Conservation (phyloP, 2,113 vertebrate genomes). For the Furnarius figulus region DNA sequence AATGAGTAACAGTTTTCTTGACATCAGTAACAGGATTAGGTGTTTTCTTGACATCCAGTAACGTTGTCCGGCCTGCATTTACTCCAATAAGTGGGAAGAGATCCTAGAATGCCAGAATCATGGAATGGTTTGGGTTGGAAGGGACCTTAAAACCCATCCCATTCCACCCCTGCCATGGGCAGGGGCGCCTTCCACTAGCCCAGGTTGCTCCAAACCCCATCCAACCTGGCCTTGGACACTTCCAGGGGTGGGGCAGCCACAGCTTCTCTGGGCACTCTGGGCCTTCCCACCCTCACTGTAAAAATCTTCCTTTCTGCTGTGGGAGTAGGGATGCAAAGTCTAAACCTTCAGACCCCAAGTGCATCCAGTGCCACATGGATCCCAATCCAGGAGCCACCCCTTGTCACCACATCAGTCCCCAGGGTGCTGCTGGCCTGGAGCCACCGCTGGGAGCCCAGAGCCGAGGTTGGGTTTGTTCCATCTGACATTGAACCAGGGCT, state of each 20-base stretch:
- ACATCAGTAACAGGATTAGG: background rate
- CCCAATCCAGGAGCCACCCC: background rate
- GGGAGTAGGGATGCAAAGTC: background rate
- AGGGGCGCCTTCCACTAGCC: background rate
- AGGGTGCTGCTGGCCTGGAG: background rate
- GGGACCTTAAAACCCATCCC: background rate
- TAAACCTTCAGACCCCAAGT: background rate
- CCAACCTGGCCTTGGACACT: background rate
- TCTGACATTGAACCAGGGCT: background rate
- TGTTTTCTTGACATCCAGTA: background rate
- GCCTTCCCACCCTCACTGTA: background rate
- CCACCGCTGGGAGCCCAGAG: background rate
- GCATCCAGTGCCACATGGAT: background rate
- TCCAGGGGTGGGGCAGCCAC: background rate
- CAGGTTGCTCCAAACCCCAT: background rate
- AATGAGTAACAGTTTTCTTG: background rate
- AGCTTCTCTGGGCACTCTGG: background rate
- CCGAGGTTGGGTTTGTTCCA: background rate
- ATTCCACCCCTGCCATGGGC: background rate
- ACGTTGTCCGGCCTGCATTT: too few relatives aligned
- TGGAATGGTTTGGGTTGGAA: background rate
- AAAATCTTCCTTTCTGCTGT: background rate
- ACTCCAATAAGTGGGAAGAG: background rate
- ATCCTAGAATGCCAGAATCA: background rate
- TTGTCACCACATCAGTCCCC: rapidly evolving